These are phyloP conservation scores for Ariolimax columbianus DNA, from an alignment of 2,888 invertebrate species.

Conservation along the genomic window DNA sequence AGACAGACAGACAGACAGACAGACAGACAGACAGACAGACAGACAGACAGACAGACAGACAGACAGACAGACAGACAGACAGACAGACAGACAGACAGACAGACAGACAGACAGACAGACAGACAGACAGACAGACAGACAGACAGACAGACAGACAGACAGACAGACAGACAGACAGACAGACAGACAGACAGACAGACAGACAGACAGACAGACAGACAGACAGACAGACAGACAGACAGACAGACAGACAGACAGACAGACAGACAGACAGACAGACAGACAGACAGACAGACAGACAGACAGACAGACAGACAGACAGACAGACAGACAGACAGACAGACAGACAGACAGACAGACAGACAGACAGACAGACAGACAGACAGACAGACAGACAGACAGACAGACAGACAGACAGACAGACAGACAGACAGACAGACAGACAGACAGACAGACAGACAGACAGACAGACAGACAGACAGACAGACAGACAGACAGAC, in stretches of 20 bases:
- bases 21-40: conserved; percentile 50
- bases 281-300: conserved; percentile 1
- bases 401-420: conserved; percentile 1
- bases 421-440: conserved; percentile 1
- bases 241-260: conserved; percentile 1
- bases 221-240: conserved; percentile 6
- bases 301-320: conserved; percentile 1
- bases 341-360: conserved; percentile 1
- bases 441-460: conserved; percentile 1
- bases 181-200: neutral
- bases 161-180: neutral
- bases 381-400: conserved; percentile 1
- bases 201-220: conserved; percentile 21
- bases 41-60: conserved; percentile 34
- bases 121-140: conserved; percentile 5
- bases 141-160: neutral
- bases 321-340: conserved; percentile 1
- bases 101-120: neutral
- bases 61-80: neutral
- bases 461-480: conserved; percentile 1
- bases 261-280: conserved; percentile 1
- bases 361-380: conserved; percentile 1
- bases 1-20: conserved; percentile 31
- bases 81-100: conserved; percentile 22
- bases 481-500: conserved; percentile 1